Evolutionary conservation across 64 coral and sea anemone species (phyloP), one percentile per base, ranked within the genome.

Genomic region (Montipora capricornis): DNA sequence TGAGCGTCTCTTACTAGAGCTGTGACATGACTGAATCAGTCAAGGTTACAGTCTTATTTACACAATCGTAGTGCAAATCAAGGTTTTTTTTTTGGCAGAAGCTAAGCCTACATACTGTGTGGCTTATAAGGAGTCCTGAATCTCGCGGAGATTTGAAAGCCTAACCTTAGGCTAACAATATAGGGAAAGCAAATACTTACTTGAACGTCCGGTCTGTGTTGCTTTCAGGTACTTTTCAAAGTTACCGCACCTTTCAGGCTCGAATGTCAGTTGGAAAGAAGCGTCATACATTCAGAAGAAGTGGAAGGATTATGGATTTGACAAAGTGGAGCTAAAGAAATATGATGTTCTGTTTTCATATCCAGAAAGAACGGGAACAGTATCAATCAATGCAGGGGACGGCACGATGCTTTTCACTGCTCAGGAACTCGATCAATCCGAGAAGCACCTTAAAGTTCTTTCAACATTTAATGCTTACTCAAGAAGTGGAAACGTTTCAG

Each of bases 391-490:
- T 14, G 44, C 55, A 19, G 81, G 64, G 13, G 68, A 81, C 62
- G 91, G 92, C 6, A 75, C 24, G 4, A 47, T 86, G 2, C 26
- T 93, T 13, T 59, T 78, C 60, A 80, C 76, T 12, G 93, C 95
- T 10, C 79, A 81, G 68, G 60, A 73, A 57, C 75, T 96, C 1
- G 87, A 96, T 5, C 44, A 80, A 13, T 59, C 87, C 0, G 95
- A 96, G 68, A 91, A 96, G 51, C 26, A 94, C 49, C 64, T 92
- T 19, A 60, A 79, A 17, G 86, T 90, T 45, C 80, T 96, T 12
- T 75, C 87, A 37, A 92, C 95, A 58, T 96, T 94, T 58, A 96
- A 96, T 80, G 95, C 95, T 8, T 94, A 94, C 49, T 94, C 95
- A 3, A 88, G 91, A 2, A 94, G 91, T 19, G 95, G 95, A 62